Base-by-base conservation (phyloP, 2,797 vertebrate genomes). In the Nyctalus aviator region DNA sequence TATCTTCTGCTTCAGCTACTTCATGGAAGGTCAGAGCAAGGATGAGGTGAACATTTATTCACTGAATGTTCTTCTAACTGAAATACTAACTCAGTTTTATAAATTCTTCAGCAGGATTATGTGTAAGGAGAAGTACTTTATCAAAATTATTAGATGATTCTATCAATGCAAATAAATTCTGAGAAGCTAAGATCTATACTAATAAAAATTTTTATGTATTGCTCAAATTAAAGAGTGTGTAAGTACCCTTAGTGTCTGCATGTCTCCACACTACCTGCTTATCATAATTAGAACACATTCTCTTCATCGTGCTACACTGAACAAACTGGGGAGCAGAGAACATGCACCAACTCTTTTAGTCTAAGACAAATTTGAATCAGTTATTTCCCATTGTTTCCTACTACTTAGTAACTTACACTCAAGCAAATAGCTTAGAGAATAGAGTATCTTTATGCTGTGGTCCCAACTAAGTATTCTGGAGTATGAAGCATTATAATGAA, bases 121-220 rank as follows among this genome's bases (percentile, higher is more conserved):
- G 9, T 83, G 18, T 62, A 41, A 64, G 20, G 2, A 55, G 37
- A 84, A 88, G 35, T 35, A 53, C 15, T 84, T 68, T 3, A 78
- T 71, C 62, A 71, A 87, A 78, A 84, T 84, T 50, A 44, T 30
- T 75, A 7, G n/a, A 71, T 75, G 50, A 81, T 81, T 94, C 50
- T 88, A 53, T 62, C 20, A 12, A 62, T 62, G 18, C n/a, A 81
- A 84, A 79, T 72, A 79, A 64, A 88, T 4, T 68, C 66, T 44
- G 48, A 91, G 83, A 84, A 79, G 37, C 55, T 72, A 73, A 68
- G 30, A 75, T 48, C 35, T 71, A 69, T 18, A 32, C 18, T 66
- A 94, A 92, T 82, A 85, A 57, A 59, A 73, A 53, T 12, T 9
- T 9, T 30, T 81, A 90, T 72, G 81, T 89, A 64, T 81, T 75